phyloP scores from a whole-genome alignment of 2,113 vertebrate genomes.

The Callithrix jacchus region DNA sequence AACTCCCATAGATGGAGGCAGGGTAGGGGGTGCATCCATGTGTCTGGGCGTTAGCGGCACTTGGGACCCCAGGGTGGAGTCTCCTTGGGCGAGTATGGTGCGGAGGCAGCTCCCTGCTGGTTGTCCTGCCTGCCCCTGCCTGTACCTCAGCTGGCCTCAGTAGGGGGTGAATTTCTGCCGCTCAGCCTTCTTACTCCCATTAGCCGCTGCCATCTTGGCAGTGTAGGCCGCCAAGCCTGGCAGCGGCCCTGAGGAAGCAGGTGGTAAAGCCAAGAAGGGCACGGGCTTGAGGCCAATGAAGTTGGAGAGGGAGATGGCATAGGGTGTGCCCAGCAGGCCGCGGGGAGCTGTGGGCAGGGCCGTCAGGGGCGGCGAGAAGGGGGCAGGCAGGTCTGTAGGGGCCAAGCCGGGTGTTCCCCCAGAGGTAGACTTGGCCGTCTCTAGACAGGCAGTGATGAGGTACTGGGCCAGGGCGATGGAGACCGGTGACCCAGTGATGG shows the following conservation, averaged over 20 bases:
- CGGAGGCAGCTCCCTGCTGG: constrained; percentile 63
- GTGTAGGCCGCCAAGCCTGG: constrained; percentile 91
- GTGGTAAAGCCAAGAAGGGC: constrained; percentile 93
- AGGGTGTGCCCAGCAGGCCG: constrained; percentile 89
- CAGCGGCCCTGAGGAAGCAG: constrained; percentile 86
- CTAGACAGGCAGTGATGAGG: constrained; percentile 97
- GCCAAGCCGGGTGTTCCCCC: constrained; percentile 89
- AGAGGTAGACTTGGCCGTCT: constrained; percentile 96
- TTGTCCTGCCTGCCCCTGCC: constrained; percentile 60
- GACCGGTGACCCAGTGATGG: constrained; percentile 92
- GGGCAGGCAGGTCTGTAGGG: constrained; percentile 91
- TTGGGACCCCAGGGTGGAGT: constrained; percentile 53
- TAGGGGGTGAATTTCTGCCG: constrained; percentile 96
- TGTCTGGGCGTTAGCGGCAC: constrained; percentile 63
- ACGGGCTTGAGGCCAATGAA: constrained; percentile 94
- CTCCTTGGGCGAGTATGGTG: constrained; percentile 52
- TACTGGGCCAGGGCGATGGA: constrained; percentile 96
- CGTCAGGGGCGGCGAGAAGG: constrained; percentile 92
- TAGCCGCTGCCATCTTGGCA: constrained; percentile 94
- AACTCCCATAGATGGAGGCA: background rate
- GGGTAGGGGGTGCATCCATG: constrained; percentile 69
- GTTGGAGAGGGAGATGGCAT: constrained; percentile 92
- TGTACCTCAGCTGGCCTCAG: constrained; percentile 80
- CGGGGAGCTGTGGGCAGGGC: constrained; percentile 87
- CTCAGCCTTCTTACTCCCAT: constrained; percentile 94